Base-by-base conservation (phyloP, 64 coral and sea anemone species). In the Actinia tenebrosa region DNA sequence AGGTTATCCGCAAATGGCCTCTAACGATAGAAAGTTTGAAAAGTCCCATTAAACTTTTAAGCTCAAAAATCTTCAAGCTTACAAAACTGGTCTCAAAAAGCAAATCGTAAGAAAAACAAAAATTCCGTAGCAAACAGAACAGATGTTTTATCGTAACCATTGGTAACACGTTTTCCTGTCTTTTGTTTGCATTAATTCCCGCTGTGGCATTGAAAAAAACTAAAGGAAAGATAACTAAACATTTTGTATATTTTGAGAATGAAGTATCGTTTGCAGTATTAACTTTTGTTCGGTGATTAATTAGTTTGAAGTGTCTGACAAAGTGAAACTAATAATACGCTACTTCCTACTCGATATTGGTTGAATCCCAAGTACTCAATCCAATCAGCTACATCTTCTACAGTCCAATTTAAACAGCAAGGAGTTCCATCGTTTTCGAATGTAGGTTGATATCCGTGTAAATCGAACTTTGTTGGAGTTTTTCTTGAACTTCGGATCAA, bases 301-400 rank as follows among this genome's bases (percentile, higher is more conserved):
- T 30, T 9, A 64, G 62, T 16, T 27, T 63, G 4, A 0, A 81
- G 66, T 17, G 22, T 11, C n/a, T 58, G 47, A 50, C 7, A 50
- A 50, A 50, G 47, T 3, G 47, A 50, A 50, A 50, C 7, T 5
- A 50, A 50, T 8, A 50, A 50, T 50, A 50, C 47, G 7, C 47
- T 80, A 71, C 44, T 64, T 53, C 90, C 87, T 88, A 99, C 97
- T 84, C 93, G 85, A 77, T 99, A 99, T 71, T 99, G 88, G 19
- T 79, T 62, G 71, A 93, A 99, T 5, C 97, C 97, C 52, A 99
- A 89, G 86, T 91, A 86, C 26, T 95, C 93, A 53, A 99, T 90
- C 97, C 97, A 99, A 17, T 99, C 97, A 60, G 97, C 93, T 11
- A 99, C 97, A 44, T 99, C 97, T 25, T 95, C 93, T 17, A 88